Conservation (phyloP, 2,888 invertebrate genomes). For the Synanthedon formicaeformis region DNA sequence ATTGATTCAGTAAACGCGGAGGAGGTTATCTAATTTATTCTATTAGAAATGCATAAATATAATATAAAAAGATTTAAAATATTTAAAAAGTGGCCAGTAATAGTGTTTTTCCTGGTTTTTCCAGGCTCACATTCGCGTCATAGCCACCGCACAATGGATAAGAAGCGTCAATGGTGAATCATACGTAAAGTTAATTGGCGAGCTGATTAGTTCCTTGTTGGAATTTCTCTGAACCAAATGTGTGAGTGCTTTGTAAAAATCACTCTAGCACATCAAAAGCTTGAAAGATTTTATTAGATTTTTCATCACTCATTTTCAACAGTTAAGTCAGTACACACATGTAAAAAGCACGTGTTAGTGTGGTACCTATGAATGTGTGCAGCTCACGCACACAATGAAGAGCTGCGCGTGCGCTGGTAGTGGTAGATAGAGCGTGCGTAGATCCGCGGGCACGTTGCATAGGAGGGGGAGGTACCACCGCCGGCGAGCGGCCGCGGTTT, state of each 20-base stretch:
- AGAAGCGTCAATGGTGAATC: constrained; percentile 12
- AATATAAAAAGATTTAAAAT: no score
- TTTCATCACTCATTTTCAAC: constrained; percentile 59
- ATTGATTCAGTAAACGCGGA: not conserved
- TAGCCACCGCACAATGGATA: constrained; percentile 12
- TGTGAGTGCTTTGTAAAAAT: constrained; percentile 10
- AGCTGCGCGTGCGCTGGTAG: constrained; percentile 18
- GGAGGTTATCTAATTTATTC: not conserved
- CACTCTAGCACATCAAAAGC: constrained; percentile 20
- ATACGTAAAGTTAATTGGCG: constrained; percentile 21
- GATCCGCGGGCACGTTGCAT: constrained; percentile 38
- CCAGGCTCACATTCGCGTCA: constrained; percentile 2
- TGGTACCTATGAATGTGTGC: constrained; percentile 15
- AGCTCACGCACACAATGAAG: constrained; percentile 26
- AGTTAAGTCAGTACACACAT: constrained; percentile 28
- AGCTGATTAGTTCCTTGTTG: constrained; percentile 10
- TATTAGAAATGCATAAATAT: not conserved
- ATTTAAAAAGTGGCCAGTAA: not conserved
- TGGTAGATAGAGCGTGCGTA: constrained; percentile 42
- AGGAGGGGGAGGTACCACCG: constrained; percentile 38
- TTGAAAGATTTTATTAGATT: constrained; percentile 40
- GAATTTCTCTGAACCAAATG: constrained; percentile 6
- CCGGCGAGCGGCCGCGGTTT: constrained; percentile 63
- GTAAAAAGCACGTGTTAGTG: constrained; percentile 17
- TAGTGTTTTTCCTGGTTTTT: constrained; percentile 24